Evolutionary conservation across 2,113 vertebrate species (phyloP), one percentile per base, ranked within the genome.

Genomic region (Proterorhinus semilunaris): DNA sequence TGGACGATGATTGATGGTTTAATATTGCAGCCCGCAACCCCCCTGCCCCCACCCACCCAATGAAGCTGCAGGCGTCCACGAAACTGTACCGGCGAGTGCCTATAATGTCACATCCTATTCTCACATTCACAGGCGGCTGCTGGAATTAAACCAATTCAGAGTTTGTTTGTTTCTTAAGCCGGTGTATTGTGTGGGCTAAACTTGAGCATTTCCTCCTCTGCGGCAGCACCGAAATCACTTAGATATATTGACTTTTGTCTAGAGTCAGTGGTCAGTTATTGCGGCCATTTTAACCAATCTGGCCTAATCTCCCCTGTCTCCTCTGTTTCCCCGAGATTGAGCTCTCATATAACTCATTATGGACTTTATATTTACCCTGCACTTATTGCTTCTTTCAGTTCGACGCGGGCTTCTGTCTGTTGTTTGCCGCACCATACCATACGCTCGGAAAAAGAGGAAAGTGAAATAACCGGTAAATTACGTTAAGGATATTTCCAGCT

Each of bases 1-100:
- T 93, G 88, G 90, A 84, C 84, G 83, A 90, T 93, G 92, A 93
- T 93, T 93, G 93, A 93, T 93, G 93, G 93, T 93, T 93, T 93
- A 93, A 93, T 93, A 93, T 93, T 92, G 91, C 91, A 90, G 91
- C 90, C 92, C 89, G 91, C 89, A 92, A 93, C 93, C 91, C 89
- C 78, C 78, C 90, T 93, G 92, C 90, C 92, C 92, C 89, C 90
- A 88, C 91, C 92, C 83, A 93, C 89, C 90, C 89, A 88, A 91
- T 90, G 88, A 93, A 93, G 91, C 93, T 92, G 90, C 91, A 89
- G 91, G 93, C 91, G 89, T 84, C 86, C 89, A 76, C 76, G 58
- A 86, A 88, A 87, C 83, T 81, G 57, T 70, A 81, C 88, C 83
- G 74, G 75, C 81, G 83, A 83, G 87, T 86, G 90, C 86, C 87